Evolutionary conservation across 2,888 invertebrate genomes (phyloP).

Genomic region (Cerceris rybyensis): DNA sequence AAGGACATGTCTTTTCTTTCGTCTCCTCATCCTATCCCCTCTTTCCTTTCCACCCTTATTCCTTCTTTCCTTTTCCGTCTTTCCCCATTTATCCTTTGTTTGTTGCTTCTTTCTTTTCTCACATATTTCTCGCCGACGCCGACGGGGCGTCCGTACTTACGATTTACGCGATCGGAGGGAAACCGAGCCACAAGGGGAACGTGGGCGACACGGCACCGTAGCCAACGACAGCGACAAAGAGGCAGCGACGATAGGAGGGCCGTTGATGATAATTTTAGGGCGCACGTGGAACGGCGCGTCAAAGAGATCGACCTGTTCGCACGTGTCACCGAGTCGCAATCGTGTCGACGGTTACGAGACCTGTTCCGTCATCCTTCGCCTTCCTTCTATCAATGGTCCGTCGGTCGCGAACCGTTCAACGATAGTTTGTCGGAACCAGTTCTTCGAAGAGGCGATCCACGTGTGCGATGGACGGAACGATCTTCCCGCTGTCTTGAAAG

Average conservation of each 20-base stretch:
- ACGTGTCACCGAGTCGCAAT: slow-evolving; percentile 48
- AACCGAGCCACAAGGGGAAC: slow-evolving; percentile 5
- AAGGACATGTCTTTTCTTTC: too few species aligned
- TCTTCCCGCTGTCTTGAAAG: too few species aligned
- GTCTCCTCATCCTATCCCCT: background rate
- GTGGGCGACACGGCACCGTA: slow-evolving; percentile 23
- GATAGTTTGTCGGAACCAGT: too few species aligned
- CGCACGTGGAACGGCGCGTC: slow-evolving; percentile 57
- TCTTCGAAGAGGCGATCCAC: too few species aligned
- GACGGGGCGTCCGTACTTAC: background rate
- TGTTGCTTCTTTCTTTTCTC: background rate
- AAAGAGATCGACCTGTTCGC: slow-evolving; percentile 41
- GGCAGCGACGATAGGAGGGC: slow-evolving; percentile 22
- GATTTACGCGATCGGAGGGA: background rate
- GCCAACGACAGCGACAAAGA: background rate
- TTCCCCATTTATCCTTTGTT: background rate
- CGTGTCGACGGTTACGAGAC: background rate
- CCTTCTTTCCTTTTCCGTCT: background rate
- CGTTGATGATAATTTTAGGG: slow-evolving; percentile 61
- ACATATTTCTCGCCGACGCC: background rate
- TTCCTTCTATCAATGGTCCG: too few species aligned
- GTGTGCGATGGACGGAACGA: too few species aligned
- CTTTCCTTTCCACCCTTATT: slow-evolving; percentile 3
- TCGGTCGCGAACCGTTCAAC: too few species aligned
- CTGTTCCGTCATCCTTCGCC: too few species aligned